Percentiles rank a stretch among this genome's conserved stretches.
Evolutionary conservation across 2,797 vertebrate species (phyloP).

Genomic region (Bradypus variegatus): DNA sequence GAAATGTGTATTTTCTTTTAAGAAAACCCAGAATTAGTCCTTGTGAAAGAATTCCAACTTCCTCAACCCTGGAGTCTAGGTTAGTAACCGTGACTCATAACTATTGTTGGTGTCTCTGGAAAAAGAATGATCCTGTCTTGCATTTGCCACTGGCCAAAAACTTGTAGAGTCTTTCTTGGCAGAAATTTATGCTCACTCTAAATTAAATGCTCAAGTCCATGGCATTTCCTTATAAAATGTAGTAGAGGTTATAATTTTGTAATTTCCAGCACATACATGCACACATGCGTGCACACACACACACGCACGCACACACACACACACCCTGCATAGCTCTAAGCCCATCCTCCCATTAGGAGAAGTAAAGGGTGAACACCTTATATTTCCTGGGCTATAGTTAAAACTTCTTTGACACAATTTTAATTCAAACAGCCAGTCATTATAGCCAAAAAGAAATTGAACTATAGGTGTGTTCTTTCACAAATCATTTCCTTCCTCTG

Average conservation of each 20-base stretch:
- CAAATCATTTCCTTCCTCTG: neutral
- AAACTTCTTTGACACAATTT: conserved; percentile 14
- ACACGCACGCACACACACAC: neutral
- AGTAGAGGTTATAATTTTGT: neutral
- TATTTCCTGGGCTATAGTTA: neutral
- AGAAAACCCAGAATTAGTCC: conserved; percentile 41
- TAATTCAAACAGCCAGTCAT: neutral
- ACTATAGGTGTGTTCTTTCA: neutral
- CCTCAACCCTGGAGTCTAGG: conserved; percentile 3
- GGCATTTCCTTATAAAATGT: conserved; percentile 27
- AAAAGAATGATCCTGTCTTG: conserved; percentile 28
- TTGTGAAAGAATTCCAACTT: conserved; percentile 44
- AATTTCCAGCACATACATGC: neutral
- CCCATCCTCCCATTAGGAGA: neutral
- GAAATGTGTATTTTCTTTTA: conserved; percentile 52
- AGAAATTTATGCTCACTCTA: conserved; percentile 42
- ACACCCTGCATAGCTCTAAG: neutral
- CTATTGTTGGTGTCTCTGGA: conserved; percentile 12
- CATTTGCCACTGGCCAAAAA: conserved; percentile 20
- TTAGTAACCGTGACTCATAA: conserved; percentile 21
- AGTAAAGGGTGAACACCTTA: conserved; percentile 8
- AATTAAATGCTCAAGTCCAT: conserved; percentile 26
- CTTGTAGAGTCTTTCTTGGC: conserved; percentile 3
- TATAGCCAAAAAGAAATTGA: conserved; percentile 6
- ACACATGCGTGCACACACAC: neutral